A percentile compares a stretch with the other conserved stretches of the same genome.
These are phyloP conservation scores for Melitaea cinxia DNA, from an alignment of 1,140 invertebrate species.

Conservation along the genomic window DNA sequence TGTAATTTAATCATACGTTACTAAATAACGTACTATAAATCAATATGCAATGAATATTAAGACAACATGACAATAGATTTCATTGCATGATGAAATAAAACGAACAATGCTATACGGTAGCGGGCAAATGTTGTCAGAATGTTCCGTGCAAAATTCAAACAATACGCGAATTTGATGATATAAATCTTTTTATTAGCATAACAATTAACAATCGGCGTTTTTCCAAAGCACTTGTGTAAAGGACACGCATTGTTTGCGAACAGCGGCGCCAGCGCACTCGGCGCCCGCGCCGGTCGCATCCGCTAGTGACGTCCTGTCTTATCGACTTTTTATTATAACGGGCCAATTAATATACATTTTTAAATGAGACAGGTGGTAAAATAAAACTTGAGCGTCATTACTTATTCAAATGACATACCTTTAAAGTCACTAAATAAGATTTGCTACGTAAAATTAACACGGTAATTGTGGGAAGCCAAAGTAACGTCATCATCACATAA, in stretches of 20 bases:
- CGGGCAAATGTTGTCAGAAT: slow-evolving; percentile 16
- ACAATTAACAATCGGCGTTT: slow-evolving; percentile 70
- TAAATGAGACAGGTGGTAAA: not conserved
- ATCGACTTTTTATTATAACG: not conserved
- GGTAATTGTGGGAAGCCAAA: slow-evolving; percentile 28
- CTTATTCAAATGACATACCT: slow-evolving; percentile 4
- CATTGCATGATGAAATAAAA: slow-evolving; percentile 7
- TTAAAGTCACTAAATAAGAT: slow-evolving; percentile 27
- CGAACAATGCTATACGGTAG: slow-evolving; percentile 4
- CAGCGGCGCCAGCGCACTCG: slow-evolving; percentile 53
- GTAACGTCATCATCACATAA: slow-evolving; percentile 31
- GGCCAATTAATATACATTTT: not conserved
- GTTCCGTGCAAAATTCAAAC: slow-evolving; percentile 26
- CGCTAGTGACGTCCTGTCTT: slow-evolving; percentile 63
- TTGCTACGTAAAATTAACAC: slow-evolving; percentile 22
- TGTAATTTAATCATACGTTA: not conserved
- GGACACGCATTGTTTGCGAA: slow-evolving; percentile 73
- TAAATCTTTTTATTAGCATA: slow-evolving; percentile 64
- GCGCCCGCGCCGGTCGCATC: slow-evolving; percentile 66
- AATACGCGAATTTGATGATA: slow-evolving; percentile 52
- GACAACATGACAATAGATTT: slow-evolving; percentile 12
- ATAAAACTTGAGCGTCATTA: not conserved
- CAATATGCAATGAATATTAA: slow-evolving; percentile 4
- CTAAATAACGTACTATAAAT: not conserved
- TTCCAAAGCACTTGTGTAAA: slow-evolving; percentile 58